These are phyloP conservation scores for Lamproptera curius DNA, from an alignment of 2,888 invertebrate species.

Conservation along the genomic window DNA sequence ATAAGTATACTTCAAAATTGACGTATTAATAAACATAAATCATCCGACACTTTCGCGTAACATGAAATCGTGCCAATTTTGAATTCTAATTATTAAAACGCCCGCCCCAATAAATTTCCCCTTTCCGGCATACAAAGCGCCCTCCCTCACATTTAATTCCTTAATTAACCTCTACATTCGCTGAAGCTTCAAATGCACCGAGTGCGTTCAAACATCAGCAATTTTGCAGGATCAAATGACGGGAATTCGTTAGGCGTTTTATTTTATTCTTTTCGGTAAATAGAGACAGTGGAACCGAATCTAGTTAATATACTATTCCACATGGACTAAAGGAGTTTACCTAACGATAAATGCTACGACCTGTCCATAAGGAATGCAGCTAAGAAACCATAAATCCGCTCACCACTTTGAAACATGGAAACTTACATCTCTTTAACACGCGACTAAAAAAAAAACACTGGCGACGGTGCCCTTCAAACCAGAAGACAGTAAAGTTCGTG, in stretches of 20 bases:
- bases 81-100: conserved; percentile 15
- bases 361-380: too few relatives aligned
- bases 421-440: too few relatives aligned
- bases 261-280: background rate
- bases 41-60: too few relatives aligned
- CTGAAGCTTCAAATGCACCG: conserved; percentile 5
- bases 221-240: background rate
- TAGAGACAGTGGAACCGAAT: too few relatives aligned
- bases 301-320: too few relatives aligned
- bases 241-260: background rate
- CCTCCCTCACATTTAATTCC: conserved; percentile 16
- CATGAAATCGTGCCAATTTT: conserved; percentile 6
- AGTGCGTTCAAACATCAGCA: background rate
- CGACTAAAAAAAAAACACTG: too few relatives aligned
- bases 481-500: too few relatives aligned
- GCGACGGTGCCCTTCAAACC: too few relatives aligned
- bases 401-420: too few relatives aligned
- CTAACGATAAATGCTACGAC: too few relatives aligned
- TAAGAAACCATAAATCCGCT: too few relatives aligned
- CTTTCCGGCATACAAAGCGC: conserved; percentile 9
- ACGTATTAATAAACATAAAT: background rate
- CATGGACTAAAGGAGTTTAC: too few relatives aligned
- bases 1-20: background rate
- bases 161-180: conserved; percentile 17
- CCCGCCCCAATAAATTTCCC: conserved; percentile 17